Evolutionary conservation across 2,113 vertebrate genomes (phyloP).

Genomic region (Zosterops hypoxanthus): DNA sequence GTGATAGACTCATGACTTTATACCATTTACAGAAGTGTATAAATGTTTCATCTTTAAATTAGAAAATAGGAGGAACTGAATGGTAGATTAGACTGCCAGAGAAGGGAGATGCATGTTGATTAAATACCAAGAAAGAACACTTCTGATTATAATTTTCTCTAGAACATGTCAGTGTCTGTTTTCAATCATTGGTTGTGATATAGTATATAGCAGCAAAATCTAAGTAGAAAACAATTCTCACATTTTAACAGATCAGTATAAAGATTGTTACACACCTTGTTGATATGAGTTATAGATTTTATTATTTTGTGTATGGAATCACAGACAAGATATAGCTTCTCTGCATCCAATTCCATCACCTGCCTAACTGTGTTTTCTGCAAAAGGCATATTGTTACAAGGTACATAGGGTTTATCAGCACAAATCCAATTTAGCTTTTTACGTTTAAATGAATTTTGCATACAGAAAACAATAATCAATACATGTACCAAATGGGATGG

Average conservation of each 20-base stretch:
- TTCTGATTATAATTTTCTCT: not conserved
- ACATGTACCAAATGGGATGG: accelerated
- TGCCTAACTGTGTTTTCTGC: not conserved
- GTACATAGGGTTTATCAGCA: not conserved
- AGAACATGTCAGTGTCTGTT: not conserved
- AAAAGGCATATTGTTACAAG: not conserved
- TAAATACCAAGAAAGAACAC: not conserved
- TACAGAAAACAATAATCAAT: not conserved
- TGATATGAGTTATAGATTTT: not conserved
- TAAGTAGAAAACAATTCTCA: not conserved
- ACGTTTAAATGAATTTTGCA: not conserved
- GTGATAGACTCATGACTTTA: not conserved
- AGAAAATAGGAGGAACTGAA: not conserved
- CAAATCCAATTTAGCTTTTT: not conserved
- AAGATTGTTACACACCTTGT: not conserved
- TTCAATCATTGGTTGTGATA: not conserved
- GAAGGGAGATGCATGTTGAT: not conserved
- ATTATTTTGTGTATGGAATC: not conserved
- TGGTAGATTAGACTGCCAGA: not conserved
- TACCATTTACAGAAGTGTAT: not conserved
- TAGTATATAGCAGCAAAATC: not conserved
- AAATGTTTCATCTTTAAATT: not conserved
- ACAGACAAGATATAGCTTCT: not conserved
- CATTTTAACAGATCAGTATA: not conserved
- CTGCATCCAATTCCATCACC: not conserved